Percentiles rank a stretch among this genome's conserved stretches.
These are phyloP conservation scores for Linyphia triangularis DNA, from an alignment of 2,888 invertebrate genomes.

Conservation along the genomic window DNA sequence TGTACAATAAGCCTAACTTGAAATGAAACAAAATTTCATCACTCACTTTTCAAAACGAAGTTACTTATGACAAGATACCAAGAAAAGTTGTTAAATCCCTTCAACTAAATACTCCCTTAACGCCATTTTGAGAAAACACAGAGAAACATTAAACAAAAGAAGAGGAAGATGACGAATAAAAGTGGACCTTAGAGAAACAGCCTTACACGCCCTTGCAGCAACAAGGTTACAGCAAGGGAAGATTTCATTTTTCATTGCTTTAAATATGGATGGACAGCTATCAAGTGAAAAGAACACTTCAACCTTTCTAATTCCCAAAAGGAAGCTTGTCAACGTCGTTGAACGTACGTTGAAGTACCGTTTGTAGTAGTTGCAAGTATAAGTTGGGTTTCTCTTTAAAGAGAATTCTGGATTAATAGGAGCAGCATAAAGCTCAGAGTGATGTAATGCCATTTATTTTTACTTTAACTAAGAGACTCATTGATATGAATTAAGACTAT, in stretches of 20 bases:
- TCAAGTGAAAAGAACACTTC: conserved; percentile 51
- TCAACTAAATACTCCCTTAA: conserved; percentile 40
- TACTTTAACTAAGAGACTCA: no score
- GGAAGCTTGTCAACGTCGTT: conserved; percentile 52
- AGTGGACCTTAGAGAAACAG: conserved; percentile 61
- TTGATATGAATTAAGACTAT: no score
- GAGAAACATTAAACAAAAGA: conserved; percentile 30
- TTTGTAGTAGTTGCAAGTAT: not conserved
- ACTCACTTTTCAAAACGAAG: not conserved
- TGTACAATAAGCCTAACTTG: not conserved
- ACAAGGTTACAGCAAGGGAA: conserved; percentile 10
- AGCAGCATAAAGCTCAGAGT: not conserved
- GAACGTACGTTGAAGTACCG: not conserved
- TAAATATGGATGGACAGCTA: conserved; percentile 63
- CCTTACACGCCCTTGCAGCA: not conserved
- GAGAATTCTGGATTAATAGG: not conserved
- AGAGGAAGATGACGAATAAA: conserved; percentile 48
- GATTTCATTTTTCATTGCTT: conserved; percentile 71
- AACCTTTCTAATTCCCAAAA: conserved; percentile 36
- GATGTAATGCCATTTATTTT: no score
- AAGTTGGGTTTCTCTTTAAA: not conserved
- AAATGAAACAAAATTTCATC: not conserved
- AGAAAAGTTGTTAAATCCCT: not conserved
- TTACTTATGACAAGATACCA: not conserved
- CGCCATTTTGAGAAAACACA: conserved; percentile 18